These are phyloP conservation scores for Physella acuta DNA, from an alignment of 1,140 invertebrate genomes.

Conservation along the genomic window DNA sequence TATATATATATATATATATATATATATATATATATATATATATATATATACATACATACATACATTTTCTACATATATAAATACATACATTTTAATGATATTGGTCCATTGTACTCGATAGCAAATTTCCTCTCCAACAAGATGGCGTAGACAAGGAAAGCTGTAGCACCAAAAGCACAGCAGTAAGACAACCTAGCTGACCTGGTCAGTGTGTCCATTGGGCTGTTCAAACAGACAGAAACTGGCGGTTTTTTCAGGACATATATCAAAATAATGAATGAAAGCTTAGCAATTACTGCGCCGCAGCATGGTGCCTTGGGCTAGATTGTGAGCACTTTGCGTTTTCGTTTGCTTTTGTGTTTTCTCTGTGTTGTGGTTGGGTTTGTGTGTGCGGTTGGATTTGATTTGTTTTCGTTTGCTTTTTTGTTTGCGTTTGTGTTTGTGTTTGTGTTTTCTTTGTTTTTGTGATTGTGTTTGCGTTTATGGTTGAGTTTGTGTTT, in stretches of 20 bases:
- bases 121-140: constrained; percentile 23
- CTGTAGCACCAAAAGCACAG: constrained; percentile 28
- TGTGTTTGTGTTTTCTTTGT: background rate
- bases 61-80: background rate
- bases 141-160: constrained; percentile 25
- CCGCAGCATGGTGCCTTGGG: too few species aligned
- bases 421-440: background rate
- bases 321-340: too few species aligned
- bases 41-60: background rate
- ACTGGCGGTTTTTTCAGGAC: background rate
- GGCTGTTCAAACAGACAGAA: constrained; percentile 6
- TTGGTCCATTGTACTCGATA: constrained; percentile 21
- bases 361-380: too few species aligned
- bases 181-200: constrained; percentile 30
- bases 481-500: background rate
- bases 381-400: background rate
- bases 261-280: background rate
- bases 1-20: background rate
- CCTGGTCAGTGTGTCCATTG: constrained; percentile 30
- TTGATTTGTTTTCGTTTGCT: background rate
- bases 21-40: background rate
- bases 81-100: constrained; percentile 20
- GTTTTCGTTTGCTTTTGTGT: too few species aligned
- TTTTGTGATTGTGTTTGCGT: background rate
- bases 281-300: too few species aligned